Evolutionary conservation across 2,797 vertebrate genomes (phyloP).

Genomic region (Sebastes hubbsi): DNA sequence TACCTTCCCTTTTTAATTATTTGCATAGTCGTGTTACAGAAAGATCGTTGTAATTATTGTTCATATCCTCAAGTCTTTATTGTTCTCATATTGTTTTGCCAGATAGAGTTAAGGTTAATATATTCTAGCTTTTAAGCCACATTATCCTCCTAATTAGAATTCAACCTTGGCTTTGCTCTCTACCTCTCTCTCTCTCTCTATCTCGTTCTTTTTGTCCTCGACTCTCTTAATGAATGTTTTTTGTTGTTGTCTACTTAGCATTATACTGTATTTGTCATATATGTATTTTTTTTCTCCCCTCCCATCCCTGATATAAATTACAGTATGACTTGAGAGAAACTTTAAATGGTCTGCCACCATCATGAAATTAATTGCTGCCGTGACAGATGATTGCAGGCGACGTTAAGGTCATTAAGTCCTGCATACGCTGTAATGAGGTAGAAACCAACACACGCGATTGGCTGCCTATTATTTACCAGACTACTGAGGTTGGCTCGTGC

Average conservation of each 20-base stretch:
- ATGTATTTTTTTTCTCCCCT: conserved; percentile 28
- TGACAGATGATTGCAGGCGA: conserved; percentile 81
- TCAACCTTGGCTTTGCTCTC: conserved; percentile 70
- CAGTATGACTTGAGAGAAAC: conserved; percentile 72
- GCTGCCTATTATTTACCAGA: conserved; percentile 87
- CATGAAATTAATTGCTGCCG: conserved; percentile 81
- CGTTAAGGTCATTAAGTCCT: conserved; percentile 85
- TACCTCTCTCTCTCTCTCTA: conserved; percentile 4
- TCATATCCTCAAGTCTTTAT: conserved; percentile 39
- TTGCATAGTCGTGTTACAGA: conserved; percentile 1
- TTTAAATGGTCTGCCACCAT: conserved; percentile 77
- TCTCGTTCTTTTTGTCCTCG: conserved; percentile 38
- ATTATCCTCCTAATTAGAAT: conserved; percentile 74
- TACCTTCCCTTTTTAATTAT: conserved; percentile 12
- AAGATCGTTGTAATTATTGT: conserved; percentile 25
- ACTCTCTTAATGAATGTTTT: conserved; percentile 75
- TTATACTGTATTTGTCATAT: conserved; percentile 70
- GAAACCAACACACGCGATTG: conserved; percentile 80
- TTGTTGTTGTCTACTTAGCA: conserved; percentile 70
- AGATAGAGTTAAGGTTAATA: conserved; percentile 57
- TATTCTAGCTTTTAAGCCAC: conserved; percentile 62
- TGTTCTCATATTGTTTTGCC: conserved; percentile 46
- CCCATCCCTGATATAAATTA: conserved; percentile 63
- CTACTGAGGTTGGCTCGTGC: conserved; percentile 73
- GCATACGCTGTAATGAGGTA: conserved; percentile 82